Conservation (phyloP, 1,140 invertebrate genomes). For the Plutomurus gul region DNA sequence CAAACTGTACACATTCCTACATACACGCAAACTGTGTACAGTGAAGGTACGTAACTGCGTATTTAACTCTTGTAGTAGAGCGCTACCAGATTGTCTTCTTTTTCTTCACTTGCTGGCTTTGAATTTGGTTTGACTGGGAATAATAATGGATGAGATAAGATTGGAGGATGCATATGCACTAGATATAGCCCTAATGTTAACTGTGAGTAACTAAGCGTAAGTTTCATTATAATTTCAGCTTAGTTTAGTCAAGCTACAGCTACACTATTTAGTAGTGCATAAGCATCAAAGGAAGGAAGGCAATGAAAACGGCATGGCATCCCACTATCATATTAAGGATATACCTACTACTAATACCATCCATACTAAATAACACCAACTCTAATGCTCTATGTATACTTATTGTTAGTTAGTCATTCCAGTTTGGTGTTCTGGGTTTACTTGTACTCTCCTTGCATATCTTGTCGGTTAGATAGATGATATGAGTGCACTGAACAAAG, state of each 20-base stretch:
- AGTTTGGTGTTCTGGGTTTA: too few relatives aligned
- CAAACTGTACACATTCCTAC: too few relatives aligned
- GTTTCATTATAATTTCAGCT: neutral
- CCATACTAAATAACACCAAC: neutral
- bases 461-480: too few relatives aligned
- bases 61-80: neutral
- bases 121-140: conserved; percentile 18
- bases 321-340: neutral
- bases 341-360: neutral
- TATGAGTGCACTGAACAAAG: too few relatives aligned
- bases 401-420: too few relatives aligned
- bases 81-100: neutral
- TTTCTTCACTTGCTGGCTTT: neutral
- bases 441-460: too few relatives aligned
- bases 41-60: neutral
- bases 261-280: too few relatives aligned
- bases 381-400: too few relatives aligned
- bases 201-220: neutral
- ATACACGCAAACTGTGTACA: neutral
- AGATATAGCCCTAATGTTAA: too few relatives aligned
- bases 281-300: too few relatives aligned
- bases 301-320: neutral
- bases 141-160: neutral
- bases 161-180: conserved; percentile 5
- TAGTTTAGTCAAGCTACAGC: neutral